Evolutionary conservation across 2,888 invertebrate genomes (phyloP).

Genomic region (Leptinotarsa haldemani): DNA sequence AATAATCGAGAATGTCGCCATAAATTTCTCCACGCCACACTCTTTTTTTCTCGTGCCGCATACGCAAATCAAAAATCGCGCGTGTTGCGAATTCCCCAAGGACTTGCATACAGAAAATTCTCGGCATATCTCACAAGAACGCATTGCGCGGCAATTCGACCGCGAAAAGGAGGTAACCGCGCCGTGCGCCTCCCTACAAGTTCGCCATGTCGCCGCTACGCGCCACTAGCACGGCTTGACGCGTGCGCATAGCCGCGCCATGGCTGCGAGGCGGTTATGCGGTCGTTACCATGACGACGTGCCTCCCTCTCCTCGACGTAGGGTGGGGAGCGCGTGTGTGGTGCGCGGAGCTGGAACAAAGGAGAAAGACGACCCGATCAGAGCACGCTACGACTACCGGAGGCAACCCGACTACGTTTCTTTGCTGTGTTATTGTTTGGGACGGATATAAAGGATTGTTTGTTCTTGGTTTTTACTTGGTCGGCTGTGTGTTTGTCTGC

Average conservation of each 20-base stretch:
- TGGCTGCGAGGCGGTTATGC: conserved; percentile 68
- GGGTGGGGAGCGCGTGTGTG: conserved; percentile 38
- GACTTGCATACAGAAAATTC: conserved; percentile 10
- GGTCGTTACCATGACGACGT: conserved; percentile 66
- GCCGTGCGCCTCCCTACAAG: conserved; percentile 48
- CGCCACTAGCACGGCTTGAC: conserved; percentile 54
- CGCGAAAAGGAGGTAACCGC: conserved; percentile 28
- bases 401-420: conserved; percentile 35
- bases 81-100: conserved; percentile 6
- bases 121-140: conserved; percentile 1
- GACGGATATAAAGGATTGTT: conserved; percentile 31
- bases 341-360: conserved; percentile 31
- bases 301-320: conserved; percentile 40
- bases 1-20: background rate
- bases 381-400: conserved; percentile 24
- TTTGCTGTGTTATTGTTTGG: conserved; percentile 38
- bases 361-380: conserved; percentile 12
- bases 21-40: background rate
- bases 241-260: conserved; percentile 60
- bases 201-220: conserved; percentile 58
- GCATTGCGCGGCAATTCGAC: background rate
- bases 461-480: conserved; percentile 26
- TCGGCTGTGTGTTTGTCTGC: conserved; percentile 21
- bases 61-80: conserved; percentile 8
- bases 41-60: background rate